Base-by-base conservation (phyloP, 2,888 invertebrate species). In the Luffia ferchaultella region DNA sequence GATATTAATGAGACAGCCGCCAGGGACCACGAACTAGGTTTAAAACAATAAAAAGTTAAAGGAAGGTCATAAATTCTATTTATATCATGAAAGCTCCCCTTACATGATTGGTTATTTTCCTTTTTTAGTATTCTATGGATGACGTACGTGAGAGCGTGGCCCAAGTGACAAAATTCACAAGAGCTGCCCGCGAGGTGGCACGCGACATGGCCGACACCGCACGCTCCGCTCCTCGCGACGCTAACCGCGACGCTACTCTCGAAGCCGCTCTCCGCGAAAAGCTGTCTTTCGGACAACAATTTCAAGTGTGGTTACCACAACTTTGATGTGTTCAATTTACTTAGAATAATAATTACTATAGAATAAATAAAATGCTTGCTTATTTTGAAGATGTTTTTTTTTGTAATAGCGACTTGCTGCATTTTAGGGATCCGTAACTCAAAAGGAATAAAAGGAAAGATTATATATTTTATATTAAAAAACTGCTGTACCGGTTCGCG, bases 291-390 rank as follows among this genome's bases (percentile, higher is more conserved):
- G 84, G 84, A 57, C 70, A 80, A 1, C 64, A 74, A 50, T 77
- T 83, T 45, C 68, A 80, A 82, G 85, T 87, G 68, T 87, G 87
- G 87, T 73, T 87, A 63, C 87, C 87, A 49, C 82, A 83, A 1
- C 75, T 73, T 53, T 80, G 45, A 51, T 49, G 50, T 50, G 45
- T 50, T 50, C 45, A 50, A 19, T 40, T 1, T 48, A 42, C 17
- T 46, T n/a, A 2, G 20, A 18, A 17, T 17, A 43, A 16, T 45
- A 17, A 30, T 46, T 16, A 30, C 30, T 46, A 30, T 16, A 63
- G 75, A 73, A 78, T 79, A 30, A 30, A 7, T 30, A 30, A 30
- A 30, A 30, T 30, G 3, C 30, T 30, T 12, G 30, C 30, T 30
- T 30, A 30, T 12, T n/a, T n/a, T n/a, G n/a, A n/a, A n/a, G n/a